These are phyloP conservation scores for Drosophila ercepeae DNA, from an alignment of 1,140 invertebrate species.

Conservation along the genomic window DNA sequence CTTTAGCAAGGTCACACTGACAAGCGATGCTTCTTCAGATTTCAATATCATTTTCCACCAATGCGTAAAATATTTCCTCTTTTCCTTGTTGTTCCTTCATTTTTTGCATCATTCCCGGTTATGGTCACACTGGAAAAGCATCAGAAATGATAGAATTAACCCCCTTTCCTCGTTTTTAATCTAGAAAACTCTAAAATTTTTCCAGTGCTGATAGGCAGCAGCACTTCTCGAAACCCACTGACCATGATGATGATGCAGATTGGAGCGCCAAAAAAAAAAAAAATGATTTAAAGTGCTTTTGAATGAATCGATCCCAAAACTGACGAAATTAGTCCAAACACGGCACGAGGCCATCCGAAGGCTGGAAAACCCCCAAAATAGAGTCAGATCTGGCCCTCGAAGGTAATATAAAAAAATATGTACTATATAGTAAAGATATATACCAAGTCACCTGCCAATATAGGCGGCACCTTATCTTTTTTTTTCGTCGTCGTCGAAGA, in stretches of 20 bases:
- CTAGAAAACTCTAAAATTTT: too few species aligned
- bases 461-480: conserved; percentile 17
- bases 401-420: not conserved
- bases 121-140: not conserved
- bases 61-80: not conserved
- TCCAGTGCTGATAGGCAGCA: conserved; percentile 19
- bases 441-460: not conserved
- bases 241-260: conserved; percentile 74
- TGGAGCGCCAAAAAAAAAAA: not conserved
- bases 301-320: conserved; percentile 25
- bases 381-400: conserved; percentile 7
- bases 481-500: not conserved
- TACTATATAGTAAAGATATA: not conserved
- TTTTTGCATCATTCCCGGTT: not conserved
- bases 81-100: not conserved
- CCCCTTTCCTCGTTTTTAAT: too few species aligned
- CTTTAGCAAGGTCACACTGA: not conserved
- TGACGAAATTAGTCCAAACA: conserved; percentile 27
- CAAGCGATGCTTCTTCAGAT: too few species aligned
- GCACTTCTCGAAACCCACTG: conserved; percentile 47
- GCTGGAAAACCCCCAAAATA: conserved; percentile 44
- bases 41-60: too few species aligned
- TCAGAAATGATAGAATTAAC: too few species aligned
- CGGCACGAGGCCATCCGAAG: conserved; percentile 37
- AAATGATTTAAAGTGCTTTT: not conserved